A percentile compares a stretch with the other conserved stretches of the same genome.
Evolutionary conservation across 2,113 vertebrate genomes (phyloP).

Genomic region (Ellobius talpinus): DNA sequence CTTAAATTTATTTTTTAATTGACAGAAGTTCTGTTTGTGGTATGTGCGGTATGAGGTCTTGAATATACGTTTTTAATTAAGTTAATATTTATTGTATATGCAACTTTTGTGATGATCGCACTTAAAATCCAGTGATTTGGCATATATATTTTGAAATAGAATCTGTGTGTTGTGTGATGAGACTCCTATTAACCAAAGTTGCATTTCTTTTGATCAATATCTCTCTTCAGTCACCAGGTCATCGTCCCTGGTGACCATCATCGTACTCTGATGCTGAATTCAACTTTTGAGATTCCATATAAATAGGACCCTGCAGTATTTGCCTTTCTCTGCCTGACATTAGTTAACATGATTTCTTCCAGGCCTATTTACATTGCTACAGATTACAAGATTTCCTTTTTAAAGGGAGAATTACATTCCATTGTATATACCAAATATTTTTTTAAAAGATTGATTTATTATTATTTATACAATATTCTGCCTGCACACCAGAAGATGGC

Average conservation of each 20-base stretch:
- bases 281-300: background rate
- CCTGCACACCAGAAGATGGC: no score
- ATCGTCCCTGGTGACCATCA: background rate
- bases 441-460: no score
- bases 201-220: background rate
- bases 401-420: background rate
- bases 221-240: background rate
- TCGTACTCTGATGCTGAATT: background rate
- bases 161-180: background rate
- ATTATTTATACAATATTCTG: no score
- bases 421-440: background rate
- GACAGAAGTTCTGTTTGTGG: background rate
- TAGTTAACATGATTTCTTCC: background rate
- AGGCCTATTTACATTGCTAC: background rate
- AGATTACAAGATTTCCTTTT: background rate
- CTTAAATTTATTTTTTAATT: background rate
- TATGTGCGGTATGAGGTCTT: background rate
- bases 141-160: background rate
- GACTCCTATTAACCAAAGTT: background rate
- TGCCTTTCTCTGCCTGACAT: background rate
- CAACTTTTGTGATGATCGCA: background rate
- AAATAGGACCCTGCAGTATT: background rate
- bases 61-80: background rate
- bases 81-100: background rate
- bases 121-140: background rate